These are phyloP conservation scores for Hapalemur alaotrensis DNA, from an alignment of 2,797 vertebrate species.

Conservation along the genomic window DNA sequence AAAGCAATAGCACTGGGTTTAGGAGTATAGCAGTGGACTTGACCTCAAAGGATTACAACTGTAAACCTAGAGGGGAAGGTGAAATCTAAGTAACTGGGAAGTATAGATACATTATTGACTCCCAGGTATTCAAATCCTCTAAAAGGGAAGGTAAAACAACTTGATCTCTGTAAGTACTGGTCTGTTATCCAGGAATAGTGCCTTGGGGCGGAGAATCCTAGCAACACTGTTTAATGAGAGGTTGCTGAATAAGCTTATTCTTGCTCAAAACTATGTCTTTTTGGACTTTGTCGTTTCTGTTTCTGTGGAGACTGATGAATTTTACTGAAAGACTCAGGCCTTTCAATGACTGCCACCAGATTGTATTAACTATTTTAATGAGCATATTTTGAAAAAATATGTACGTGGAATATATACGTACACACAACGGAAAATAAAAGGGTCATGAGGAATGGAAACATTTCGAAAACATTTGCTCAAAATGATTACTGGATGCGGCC, in stretches of 20 bases:
- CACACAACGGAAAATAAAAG: fast-evolving
- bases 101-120: fast-evolving
- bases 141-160: not conserved
- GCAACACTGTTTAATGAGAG: not conserved
- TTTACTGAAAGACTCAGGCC: not conserved
- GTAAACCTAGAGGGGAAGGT: not conserved
- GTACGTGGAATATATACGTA: no score
- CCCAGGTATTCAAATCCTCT: not conserved
- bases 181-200: not conserved
- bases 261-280: not conserved
- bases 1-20: not conserved
- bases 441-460: no score
- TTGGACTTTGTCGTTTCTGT: not conserved
- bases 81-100: not conserved
- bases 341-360: not conserved
- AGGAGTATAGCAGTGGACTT: not conserved
- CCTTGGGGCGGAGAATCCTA: not conserved
- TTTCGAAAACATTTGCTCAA: not conserved
- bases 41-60: not conserved
- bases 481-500: not conserved
- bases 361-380: not conserved
- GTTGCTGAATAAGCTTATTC: not conserved
- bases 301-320: not conserved
- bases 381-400: not conserved
- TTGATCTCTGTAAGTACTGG: fast-evolving